Conservation (phyloP, 2,113 vertebrate species). For the Tragelaphus imberbis region DNA sequence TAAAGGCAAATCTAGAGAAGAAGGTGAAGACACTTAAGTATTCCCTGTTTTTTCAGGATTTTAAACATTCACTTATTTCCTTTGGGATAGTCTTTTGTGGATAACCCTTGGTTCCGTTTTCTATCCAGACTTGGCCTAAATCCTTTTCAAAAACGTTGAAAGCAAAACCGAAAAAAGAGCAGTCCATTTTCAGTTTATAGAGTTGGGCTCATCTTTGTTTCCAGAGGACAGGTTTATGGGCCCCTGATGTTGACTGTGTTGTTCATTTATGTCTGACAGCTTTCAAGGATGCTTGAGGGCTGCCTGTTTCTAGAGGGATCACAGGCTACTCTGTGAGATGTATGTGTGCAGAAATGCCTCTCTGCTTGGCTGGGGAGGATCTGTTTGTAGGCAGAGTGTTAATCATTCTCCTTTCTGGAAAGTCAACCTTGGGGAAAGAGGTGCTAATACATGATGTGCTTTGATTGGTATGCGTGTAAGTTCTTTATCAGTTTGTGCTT, state of each 20-base stretch:
- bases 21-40: background rate
- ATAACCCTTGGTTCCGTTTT: background rate
- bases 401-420: background rate
- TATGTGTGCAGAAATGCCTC: background rate
- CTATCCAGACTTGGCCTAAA: background rate
- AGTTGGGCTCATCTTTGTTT: background rate
- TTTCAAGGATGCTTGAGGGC: slow-evolving; percentile 11
- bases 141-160: background rate
- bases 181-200: background rate
- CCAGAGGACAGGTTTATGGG: accelerated
- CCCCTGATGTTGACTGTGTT: background rate
- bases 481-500: background rate
- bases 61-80: background rate
- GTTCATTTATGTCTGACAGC: slow-evolving; percentile 4
- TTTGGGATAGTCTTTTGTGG: background rate
- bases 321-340: background rate
- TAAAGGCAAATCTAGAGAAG: background rate
- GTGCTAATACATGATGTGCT: background rate
- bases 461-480: background rate
- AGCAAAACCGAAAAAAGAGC: background rate
- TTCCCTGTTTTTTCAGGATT: background rate
- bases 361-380: background rate
- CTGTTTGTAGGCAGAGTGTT: background rate
- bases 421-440: background rate
- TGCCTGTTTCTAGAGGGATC: background rate